These are phyloP conservation scores for Schizopygopsis pylzovi DNA, from an alignment of 2,797 vertebrate genomes.

Conservation along the genomic window DNA sequence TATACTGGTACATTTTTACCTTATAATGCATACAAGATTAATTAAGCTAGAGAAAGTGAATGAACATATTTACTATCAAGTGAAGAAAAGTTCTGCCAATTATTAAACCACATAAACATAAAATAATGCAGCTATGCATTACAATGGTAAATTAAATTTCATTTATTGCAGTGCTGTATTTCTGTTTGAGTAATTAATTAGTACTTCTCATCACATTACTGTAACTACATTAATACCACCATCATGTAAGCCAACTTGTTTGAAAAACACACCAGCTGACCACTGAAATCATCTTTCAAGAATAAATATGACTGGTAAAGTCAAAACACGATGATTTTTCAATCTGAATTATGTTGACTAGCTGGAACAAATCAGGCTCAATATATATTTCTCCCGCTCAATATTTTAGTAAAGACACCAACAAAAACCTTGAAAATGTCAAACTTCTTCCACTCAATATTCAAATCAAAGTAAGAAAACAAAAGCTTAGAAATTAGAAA, in stretches of 20 bases:
- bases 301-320: neutral
- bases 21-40: neutral
- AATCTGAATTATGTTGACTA: neutral
- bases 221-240: neutral
- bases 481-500: neutral
- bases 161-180: slow-evolving; percentile 52
- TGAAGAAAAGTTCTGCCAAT: neutral
- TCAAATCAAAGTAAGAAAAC: neutral
- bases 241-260: neutral
- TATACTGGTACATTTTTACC: neutral
- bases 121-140: neutral
- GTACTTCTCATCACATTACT: neutral
- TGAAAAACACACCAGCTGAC: neutral
- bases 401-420: neutral
- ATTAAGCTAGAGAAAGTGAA: neutral
- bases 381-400: no score
- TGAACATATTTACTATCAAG: neutral
- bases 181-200: slow-evolving; percentile 40
- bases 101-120: neutral
- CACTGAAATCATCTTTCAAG: neutral
- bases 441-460: neutral
- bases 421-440: neutral
- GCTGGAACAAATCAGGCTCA: neutral
- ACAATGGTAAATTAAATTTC: neutral
- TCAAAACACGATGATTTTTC: neutral